Conservation (phyloP, 2,888 invertebrate species). For the Leucozona laternaria region DNA sequence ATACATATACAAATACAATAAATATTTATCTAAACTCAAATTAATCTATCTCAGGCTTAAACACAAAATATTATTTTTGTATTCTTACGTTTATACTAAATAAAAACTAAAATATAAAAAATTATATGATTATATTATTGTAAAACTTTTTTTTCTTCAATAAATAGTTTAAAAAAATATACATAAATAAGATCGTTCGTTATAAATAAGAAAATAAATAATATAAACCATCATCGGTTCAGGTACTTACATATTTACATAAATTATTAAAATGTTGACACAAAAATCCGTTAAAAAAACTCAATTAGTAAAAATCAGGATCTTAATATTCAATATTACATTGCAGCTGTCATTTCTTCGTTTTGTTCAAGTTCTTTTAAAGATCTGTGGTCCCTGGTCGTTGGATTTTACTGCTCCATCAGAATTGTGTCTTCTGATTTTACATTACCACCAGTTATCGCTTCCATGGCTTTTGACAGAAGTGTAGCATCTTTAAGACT, state of each 20-base stretch:
- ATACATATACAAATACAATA: conserved; percentile 50
- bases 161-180: conserved; percentile 26
- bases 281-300: conserved; percentile 12
- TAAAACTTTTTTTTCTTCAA: conserved; percentile 37
- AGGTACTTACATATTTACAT: conserved; percentile 77
- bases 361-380: conserved; percentile 13
- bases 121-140: conserved; percentile 15
- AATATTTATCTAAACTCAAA: conserved; percentile 69
- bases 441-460: conserved; percentile 86
- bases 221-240: conserved; percentile 59
- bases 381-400: not conserved
- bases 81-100: conserved; percentile 3
- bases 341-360: conserved; percentile 45
- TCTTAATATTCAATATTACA: conserved; percentile 57
- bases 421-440: conserved; percentile 88
- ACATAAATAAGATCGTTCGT: conserved; percentile 3
- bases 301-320: conserved; percentile 31
- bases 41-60: conserved; percentile 51
- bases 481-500: conserved; percentile 93
- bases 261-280: conserved; percentile 58
- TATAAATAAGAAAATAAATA: conserved; percentile 23
- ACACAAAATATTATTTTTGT: not conserved
- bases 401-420: conserved; percentile 81
- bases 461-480: conserved; percentile 91
- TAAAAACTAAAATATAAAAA: conserved; percentile 21